Evolutionary conservation across 2,888 invertebrate species (phyloP).

Genomic region (Caprella mutica): DNA sequence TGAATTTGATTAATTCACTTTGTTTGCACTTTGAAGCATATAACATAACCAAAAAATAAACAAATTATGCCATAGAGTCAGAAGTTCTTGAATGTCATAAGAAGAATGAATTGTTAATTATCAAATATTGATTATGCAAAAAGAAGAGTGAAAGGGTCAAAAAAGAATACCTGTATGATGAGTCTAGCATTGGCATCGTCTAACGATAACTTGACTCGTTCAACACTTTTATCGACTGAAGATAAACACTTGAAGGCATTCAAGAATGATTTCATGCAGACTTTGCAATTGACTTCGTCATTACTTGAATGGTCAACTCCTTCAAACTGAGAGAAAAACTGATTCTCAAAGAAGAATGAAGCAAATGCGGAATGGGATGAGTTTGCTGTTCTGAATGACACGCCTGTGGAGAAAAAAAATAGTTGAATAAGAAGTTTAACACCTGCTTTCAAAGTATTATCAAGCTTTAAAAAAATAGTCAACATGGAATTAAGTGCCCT

Average conservation of each 20-base stretch:
- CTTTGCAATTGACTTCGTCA: constrained; percentile 61
- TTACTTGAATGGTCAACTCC: constrained; percentile 36
- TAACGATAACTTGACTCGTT: constrained; percentile 63
- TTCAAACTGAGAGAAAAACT: constrained; percentile 65
- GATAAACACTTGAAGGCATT: constrained; percentile 62
- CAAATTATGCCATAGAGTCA: no score
- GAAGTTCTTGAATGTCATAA: no score
- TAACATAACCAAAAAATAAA: no score
- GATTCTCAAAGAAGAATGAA: constrained; percentile 59
- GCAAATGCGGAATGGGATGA: constrained; percentile 74
- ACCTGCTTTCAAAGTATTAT: no score
- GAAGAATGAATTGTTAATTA: no score
- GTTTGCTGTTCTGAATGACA: constrained; percentile 66
- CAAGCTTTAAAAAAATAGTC: no score
- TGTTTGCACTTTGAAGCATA: no score
- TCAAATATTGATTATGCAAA: no score
- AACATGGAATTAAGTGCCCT: no score
- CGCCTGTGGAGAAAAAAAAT: constrained; percentile 38
- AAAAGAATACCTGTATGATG: no score
- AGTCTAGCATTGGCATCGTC: constrained; percentile 56
- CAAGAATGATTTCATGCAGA: constrained; percentile 63
- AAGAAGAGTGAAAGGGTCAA: no score
- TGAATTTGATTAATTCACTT: no score
- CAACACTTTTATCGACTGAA: constrained; percentile 60
- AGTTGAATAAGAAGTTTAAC: not conserved